Base-by-base conservation (phyloP, 2,888 invertebrate species). In the Acleris laterana region DNA sequence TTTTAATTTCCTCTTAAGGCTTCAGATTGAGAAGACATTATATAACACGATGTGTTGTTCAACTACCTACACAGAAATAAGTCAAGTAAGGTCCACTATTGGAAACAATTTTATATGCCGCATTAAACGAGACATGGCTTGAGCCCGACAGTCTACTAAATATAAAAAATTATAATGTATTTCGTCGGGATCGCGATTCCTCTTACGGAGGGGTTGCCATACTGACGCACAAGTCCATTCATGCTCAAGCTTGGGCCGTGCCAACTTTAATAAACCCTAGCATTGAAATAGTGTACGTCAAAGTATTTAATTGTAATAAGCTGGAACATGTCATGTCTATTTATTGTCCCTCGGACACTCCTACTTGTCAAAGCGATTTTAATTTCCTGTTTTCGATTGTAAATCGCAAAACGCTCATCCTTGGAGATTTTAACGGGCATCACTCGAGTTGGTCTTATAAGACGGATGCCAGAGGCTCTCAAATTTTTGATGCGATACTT, bases 391-490 rank as follows among this genome's bases (percentile, higher is more conserved):
- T 75, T 44, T 69, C 68, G 6, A 0, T 49, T 9, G 46, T 19
- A 3, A 1, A n/a, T 0, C 38, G 17, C 1, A 75, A 72, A 50
- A 57, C 71, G 9, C 11, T 74, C 6, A 60, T 77, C 16, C 20
- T 70, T 3, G 77, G 77, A 0, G 76, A 76, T 49, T 72, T 75
- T 32, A 77, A 78, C 60, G 77, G 63, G 0, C 78, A 78, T 38
- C 77, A 77, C 28, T 7, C 59, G 2, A 73, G 53, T 56, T 77
- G 77, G 77, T 79, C 76, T 0, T 44, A n/a, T 44, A 76, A 70
- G 63, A 70, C 55, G 13, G 74, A 77, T 51, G 0, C 1, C 0
- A 71, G 75, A 63, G 77, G 77, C 9, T 38, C 0, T 0, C 64
- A 71, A 32, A 62, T 79, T 11, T 72, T 62, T 50, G 72, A 79